Conservation (phyloP, 2,797 vertebrate genomes). For the Crax fasciolata region DNA sequence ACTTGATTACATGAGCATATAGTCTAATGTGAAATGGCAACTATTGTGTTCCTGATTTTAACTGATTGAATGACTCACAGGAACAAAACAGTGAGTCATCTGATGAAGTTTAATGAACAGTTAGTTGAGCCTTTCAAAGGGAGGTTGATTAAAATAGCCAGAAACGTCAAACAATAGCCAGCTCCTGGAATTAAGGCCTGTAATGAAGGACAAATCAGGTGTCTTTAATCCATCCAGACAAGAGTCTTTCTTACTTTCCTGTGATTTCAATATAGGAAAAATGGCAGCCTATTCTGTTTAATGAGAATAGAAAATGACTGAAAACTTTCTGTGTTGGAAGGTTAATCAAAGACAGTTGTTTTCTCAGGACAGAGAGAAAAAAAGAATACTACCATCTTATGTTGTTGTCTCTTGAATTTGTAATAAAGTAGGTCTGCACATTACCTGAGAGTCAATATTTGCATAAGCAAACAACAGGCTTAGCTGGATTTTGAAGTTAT, state of each 20-base stretch:
- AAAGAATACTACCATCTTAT: not conserved
- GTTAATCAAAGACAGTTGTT: not conserved
- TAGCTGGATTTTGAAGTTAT: conserved; percentile 9
- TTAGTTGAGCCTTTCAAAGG: conserved; percentile 31
- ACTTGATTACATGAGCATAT: not conserved
- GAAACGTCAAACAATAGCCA: conserved; percentile 45
- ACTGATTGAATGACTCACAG: not conserved
- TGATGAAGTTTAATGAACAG: conserved; percentile 36
- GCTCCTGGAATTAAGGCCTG: conserved; percentile 37
- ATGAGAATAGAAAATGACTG: not conserved
- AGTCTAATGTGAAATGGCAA: conserved; percentile 12
- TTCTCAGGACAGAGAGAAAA: not conserved
- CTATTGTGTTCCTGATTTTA: conserved; percentile 23
- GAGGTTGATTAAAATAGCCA: conserved; percentile 47
- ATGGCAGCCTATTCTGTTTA: not conserved
- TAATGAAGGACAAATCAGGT: conserved; percentile 52
- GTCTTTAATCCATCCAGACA: conserved; percentile 47
- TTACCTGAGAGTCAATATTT: conserved; percentile 20
- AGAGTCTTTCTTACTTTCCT: not conserved
- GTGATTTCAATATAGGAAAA: conserved; percentile 18
- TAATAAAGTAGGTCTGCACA: not conserved
- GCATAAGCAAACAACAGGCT: not conserved
- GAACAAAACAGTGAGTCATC: conserved; percentile 29
- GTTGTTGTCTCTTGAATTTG: not conserved
- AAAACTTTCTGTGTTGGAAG: not conserved